Percentiles rank a stretch among this genome's conserved stretches.
Conservation (phyloP, 2,113 vertebrate genomes). For the Melanotaenia duboulayi region DNA sequence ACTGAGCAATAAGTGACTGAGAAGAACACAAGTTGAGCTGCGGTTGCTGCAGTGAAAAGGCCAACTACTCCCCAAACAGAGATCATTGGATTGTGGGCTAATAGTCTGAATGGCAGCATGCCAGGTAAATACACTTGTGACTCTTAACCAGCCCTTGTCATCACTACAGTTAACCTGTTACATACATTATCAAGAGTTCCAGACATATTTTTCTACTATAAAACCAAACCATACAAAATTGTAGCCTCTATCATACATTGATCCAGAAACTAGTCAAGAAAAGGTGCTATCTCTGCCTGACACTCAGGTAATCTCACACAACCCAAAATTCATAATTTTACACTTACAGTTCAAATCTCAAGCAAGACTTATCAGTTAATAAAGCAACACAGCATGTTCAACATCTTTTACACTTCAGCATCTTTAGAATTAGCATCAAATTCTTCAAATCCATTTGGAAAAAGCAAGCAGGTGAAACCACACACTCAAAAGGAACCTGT, state of each 20-base stretch:
- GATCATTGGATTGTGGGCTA: conserved; percentile 56
- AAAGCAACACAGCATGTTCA: too few relatives aligned
- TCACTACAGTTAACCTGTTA: conserved; percentile 26
- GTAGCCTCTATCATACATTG: not conserved
- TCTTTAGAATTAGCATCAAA: too few relatives aligned
- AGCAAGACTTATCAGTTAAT: too few relatives aligned
- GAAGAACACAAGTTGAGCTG: conserved; percentile 49
- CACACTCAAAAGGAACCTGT: too few relatives aligned
- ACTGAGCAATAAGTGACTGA: conserved; percentile 64
- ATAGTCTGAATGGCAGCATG: conserved; percentile 58
- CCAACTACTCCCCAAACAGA: conserved; percentile 48
- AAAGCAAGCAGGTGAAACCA: too few relatives aligned
- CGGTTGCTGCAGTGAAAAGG: conserved; percentile 52
- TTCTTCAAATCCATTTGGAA: too few relatives aligned
- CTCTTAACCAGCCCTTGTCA: conserved; percentile 45
- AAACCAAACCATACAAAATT: not conserved
- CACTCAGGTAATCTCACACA: not conserved
- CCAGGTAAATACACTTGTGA: conserved; percentile 71
- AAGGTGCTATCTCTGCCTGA: not conserved
- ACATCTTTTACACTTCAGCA: too few relatives aligned
- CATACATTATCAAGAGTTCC: not conserved
- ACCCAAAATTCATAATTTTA: too few relatives aligned
- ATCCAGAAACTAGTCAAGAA: not conserved
- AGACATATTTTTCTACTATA: not conserved
- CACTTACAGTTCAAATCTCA: too few relatives aligned